Evolutionary conservation across 2,888 invertebrate species (phyloP).

Genomic region (Drosophila meridionalis): DNA sequence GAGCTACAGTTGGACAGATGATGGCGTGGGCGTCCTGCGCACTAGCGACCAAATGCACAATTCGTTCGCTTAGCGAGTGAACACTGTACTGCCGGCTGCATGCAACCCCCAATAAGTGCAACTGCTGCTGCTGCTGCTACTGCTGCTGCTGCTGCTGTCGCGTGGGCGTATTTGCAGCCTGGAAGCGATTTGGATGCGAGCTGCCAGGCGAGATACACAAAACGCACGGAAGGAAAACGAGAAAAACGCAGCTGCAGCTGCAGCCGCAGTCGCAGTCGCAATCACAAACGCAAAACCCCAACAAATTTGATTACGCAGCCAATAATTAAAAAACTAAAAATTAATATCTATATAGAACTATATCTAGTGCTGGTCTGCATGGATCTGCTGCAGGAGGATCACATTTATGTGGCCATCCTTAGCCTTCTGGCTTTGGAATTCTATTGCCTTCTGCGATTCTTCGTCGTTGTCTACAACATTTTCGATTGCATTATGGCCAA

Average conservation of each 20-base stretch:
- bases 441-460: conserved; percentile 29
- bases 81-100: conserved; percentile 44
- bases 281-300: conserved; percentile 10
- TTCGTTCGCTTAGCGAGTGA: conserved; percentile 14
- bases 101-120: conserved; percentile 56
- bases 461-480: conserved; percentile 12
- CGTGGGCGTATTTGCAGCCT: conserved; percentile 65
- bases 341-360: not conserved
- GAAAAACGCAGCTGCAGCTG: conserved; percentile 32
- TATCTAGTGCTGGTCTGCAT: conserved; percentile 22
- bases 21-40: conserved; percentile 54
- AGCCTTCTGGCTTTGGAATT: conserved; percentile 34
- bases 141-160: not conserved
- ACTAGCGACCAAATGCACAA: conserved; percentile 17
- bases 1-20: conserved; percentile 7
- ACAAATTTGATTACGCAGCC: conserved; percentile 23
- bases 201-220: conserved; percentile 43
- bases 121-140: conserved; percentile 12
- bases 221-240: conserved; percentile 33
- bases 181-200: conserved; percentile 49
- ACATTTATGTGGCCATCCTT: conserved; percentile 26
- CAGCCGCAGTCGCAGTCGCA: conserved; percentile 31
- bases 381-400: conserved; percentile 41
- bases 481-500: conserved; percentile 21
- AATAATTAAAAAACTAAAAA: not conserved